Evolutionary conservation across 2,113 vertebrate genomes (phyloP), one percentile per base, ranked within the genome.

Genomic region (Pimephales promelas): DNA sequence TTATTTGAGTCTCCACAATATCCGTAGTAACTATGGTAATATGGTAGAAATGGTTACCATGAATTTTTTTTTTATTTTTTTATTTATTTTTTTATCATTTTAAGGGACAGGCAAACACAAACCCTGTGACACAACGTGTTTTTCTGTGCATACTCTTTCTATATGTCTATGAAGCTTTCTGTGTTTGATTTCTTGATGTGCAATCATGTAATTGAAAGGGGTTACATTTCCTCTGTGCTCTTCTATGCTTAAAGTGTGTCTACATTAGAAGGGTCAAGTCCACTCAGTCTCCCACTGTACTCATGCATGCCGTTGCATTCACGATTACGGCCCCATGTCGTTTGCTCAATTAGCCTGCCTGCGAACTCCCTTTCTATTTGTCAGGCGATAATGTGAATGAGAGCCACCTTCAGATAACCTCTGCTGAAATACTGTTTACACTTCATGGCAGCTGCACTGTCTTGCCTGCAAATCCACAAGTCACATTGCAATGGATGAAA

Each of bases 331-430:
- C 57, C 45, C 6, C 26, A 72, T 34, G 68, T 52, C 45, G 57
- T n/a, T 81, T n/a, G 56, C 83, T 74, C 83, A 85, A 81, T 85
- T 85, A 85, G 77, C 76, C 83, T 62, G 66, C 54, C n/a, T 54
- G 56, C 57, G 24, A 43, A 57, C 20, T 73, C 20, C 7, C 31
- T 71, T 78, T 52, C 83, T 74, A 45, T 85, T 85, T 85, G 83
- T 49, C 76, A 79, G 34, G 76, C 13, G 40, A 71, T 84, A 79
- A 79, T 49, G 76, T 16, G 78, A 85, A 81, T 28, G 34, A 85
- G 43, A 62, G 68, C 56, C 40, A 85, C 83, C 83, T 85, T 85
- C 77, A 80, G 68, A 80, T 80, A 84, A 85, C 83, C 83, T 79
- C 77, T 47, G 31, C 10, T 18, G 56, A 61, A 61, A 73, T 24